Evolutionary conservation across 1,140 invertebrate species (phyloP).

Genomic region (Heterodera schachtii): DNA sequence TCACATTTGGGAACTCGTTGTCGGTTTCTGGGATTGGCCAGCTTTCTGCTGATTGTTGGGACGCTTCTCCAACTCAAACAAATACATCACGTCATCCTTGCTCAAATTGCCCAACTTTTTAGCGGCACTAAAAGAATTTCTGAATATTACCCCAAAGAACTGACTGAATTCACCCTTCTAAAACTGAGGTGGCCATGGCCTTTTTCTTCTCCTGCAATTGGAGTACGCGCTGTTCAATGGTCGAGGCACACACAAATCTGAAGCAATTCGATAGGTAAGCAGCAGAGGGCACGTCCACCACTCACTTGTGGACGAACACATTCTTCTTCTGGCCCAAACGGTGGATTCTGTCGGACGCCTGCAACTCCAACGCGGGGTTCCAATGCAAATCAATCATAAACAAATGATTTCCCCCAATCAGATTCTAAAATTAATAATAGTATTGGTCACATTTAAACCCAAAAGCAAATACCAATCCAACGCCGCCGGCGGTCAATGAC

Average conservation of each 20-base stretch:
- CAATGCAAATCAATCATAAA: slow-evolving; percentile 87
- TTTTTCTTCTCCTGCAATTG: slow-evolving; percentile 79
- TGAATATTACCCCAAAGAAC: neutral
- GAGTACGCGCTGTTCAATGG: slow-evolving; percentile 82
- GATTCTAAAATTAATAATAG: slow-evolving; percentile 70
- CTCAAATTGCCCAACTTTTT: slow-evolving; percentile 73
- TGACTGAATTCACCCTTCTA: slow-evolving; percentile 66
- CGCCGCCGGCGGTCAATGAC: slow-evolving; percentile 84
- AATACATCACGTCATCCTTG: slow-evolving; percentile 77
- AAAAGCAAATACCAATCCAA: slow-evolving; percentile 73
- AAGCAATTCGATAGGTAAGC: neutral
- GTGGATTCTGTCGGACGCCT: slow-evolving; percentile 88
- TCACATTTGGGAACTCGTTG: neutral
- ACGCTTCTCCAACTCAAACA: slow-evolving; percentile 71
- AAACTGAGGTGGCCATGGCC: slow-evolving; percentile 76
- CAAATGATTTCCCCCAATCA: slow-evolving; percentile 85
- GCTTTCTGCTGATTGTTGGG: neutral
- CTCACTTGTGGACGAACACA: slow-evolving; percentile 81
- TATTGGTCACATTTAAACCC: neutral
- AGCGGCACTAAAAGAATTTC: slow-evolving; percentile 68
- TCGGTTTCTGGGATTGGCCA: neutral
- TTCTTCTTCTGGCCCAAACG: slow-evolving; percentile 81
- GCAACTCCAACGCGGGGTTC: slow-evolving; percentile 89
- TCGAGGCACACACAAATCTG: slow-evolving; percentile 80
- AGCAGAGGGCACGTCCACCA: slow-evolving; percentile 11